Evolutionary conservation across 2,113 vertebrate genomes (phyloP).

Genomic region (Neolamprologus toae): DNA sequence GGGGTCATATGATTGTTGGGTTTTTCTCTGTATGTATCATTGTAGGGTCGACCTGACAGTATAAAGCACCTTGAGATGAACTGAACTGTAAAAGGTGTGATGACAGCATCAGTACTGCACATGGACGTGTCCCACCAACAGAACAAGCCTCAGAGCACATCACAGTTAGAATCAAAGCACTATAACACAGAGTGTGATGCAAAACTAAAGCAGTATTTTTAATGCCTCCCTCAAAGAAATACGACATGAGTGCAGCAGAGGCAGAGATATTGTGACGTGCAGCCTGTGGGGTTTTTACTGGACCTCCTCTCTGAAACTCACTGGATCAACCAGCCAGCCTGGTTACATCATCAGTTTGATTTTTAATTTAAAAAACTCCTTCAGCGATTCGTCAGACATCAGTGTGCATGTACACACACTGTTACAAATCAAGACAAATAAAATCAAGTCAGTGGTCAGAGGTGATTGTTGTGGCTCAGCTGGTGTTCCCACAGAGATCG

Average conservation of each 20-base stretch:
- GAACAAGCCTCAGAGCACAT: neutral
- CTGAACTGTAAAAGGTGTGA: neutral
- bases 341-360: neutral
- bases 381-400: neutral
- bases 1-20: neutral
- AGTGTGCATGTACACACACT: neutral
- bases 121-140: neutral
- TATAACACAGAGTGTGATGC: neutral
- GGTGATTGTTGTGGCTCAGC: neutral
- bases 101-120: neutral
- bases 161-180: fast-evolving
- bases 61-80: fast-evolving
- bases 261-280: neutral
- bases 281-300: neutral
- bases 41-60: neutral
- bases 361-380: fast-evolving
- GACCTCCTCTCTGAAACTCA: neutral
- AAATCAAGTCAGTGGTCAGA: fast-evolving
- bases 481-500: neutral
- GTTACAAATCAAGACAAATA: neutral
- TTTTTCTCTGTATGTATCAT: fast-evolving
- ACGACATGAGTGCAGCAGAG: neutral
- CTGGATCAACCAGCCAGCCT: neutral
- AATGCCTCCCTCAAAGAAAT: fast-evolving
- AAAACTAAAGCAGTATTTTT: fast-evolving